These are phyloP conservation scores for Prunella strophiata DNA, from an alignment of 2,797 vertebrate genomes.

Conservation along the genomic window DNA sequence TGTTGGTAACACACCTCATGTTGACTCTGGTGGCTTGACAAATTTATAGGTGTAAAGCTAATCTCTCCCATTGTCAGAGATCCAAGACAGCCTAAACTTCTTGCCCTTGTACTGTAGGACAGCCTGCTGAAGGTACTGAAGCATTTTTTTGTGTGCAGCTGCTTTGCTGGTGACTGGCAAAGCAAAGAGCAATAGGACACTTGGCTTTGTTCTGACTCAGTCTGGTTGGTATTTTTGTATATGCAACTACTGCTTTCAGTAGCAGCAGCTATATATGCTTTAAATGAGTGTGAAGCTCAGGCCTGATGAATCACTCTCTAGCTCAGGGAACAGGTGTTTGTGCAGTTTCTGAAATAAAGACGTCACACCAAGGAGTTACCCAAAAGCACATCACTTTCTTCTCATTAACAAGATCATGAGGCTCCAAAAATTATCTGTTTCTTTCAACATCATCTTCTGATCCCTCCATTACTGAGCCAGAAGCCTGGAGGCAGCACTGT, in stretches of 20 bases:
- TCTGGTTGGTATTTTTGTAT: not conserved
- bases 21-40: not conserved
- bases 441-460: not conserved
- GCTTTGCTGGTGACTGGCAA: not conserved
- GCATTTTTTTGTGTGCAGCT: not conserved
- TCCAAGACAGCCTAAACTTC: not conserved
- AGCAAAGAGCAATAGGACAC: not conserved
- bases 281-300: conserved; percentile 18
- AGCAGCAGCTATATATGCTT: not conserved
- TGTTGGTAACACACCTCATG: not conserved
- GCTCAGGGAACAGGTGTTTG: not conserved
- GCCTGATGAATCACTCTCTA: not conserved
- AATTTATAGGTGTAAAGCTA: not conserved
- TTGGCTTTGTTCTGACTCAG: conserved; percentile 35
- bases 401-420: not conserved
- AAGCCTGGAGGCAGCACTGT: not conserved
- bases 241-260: not conserved
- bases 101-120: not conserved
- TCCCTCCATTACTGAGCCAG: not conserved
- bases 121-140: not conserved
- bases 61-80: not conserved
- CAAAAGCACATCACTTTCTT: not conserved
- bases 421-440: not conserved
- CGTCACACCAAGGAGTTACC: not conserved
- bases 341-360: conserved; percentile 16